phyloP scores from a whole-genome alignment of 2,888 invertebrate genomes.

The Sicus ferrugineus region DNA sequence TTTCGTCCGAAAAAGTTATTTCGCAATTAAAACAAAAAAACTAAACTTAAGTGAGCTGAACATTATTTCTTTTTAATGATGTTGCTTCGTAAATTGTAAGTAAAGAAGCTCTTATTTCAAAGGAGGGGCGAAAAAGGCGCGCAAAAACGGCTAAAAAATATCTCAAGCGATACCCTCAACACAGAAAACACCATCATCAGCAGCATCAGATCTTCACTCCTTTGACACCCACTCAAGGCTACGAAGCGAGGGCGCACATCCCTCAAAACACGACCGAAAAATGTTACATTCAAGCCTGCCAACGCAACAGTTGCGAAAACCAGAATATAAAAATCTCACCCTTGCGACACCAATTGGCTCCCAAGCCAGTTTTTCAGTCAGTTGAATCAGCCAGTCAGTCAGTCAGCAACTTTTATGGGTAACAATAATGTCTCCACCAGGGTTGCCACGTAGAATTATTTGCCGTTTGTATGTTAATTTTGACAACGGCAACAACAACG shows the following conservation, averaged over 20 bases:
- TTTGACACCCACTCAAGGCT: no score
- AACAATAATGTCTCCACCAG: not conserved
- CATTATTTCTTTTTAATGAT: no score
- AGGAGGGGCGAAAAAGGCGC: no score
- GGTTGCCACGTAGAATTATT: not conserved
- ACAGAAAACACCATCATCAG: not conserved
- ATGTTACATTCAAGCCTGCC: not conserved
- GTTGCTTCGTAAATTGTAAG: no score
- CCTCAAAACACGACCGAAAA: not conserved
- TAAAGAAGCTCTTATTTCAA: no score
- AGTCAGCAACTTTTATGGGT: not conserved
- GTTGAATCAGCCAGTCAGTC: not conserved
- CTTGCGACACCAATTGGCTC: not conserved
- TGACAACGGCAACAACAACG: no score
- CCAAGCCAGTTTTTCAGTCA: conserved; percentile 1
- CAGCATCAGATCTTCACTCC: no score
- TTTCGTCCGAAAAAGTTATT: no score
- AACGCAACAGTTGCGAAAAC: not conserved
- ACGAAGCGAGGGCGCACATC: not conserved
- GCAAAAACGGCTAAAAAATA: no score
- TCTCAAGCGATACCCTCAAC: no score
- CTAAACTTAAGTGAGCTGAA: no score
- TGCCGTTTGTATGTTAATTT: not conserved
- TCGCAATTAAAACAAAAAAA: no score
- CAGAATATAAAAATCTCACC: not conserved